A percentile compares a stretch with the other conserved stretches of the same genome.
Conservation (phyloP, 2,888 invertebrate species). For the Cotesia congregata region DNA sequence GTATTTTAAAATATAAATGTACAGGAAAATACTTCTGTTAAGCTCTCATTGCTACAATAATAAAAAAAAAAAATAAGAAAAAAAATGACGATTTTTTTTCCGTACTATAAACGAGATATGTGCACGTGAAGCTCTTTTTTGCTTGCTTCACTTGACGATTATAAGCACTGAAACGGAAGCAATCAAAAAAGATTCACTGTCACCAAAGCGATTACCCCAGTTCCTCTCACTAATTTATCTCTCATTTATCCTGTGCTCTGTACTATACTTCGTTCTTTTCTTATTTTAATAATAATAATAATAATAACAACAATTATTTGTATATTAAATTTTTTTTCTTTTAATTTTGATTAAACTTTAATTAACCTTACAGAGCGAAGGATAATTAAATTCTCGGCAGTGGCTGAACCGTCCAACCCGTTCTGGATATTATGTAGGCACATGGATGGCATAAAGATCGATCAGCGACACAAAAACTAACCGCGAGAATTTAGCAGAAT, state of each 20-base stretch:
- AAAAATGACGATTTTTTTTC: background rate
- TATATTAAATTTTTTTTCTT: conserved; percentile 10
- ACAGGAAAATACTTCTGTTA: background rate
- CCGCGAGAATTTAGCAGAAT: background rate
- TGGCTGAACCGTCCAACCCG: conserved; percentile 70
- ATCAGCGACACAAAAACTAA: conserved; percentile 32
- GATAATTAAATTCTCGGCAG: conserved; percentile 54
- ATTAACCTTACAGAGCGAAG: conserved; percentile 25
- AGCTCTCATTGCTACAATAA: background rate
- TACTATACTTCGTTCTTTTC: background rate
- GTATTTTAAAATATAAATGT: background rate
- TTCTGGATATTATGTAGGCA: conserved; percentile 69
- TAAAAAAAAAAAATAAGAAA: background rate
- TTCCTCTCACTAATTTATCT: conserved; percentile 41
- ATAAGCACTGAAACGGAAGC: background rate
- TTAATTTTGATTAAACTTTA: conserved; percentile 25
- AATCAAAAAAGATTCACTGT: conserved; percentile 41
- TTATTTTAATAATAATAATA: background rate
- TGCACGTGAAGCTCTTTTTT: conserved; percentile 4
- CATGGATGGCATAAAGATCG: conserved; percentile 46
- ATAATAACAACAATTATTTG: background rate
- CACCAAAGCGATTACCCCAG: conserved; percentile 45
- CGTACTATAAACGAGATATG: background rate
- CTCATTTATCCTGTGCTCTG: conserved; percentile 20
- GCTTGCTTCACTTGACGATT: background rate